Evolutionary conservation across 2,888 invertebrate species (phyloP).

Genomic region (Amaurobius ferox): DNA sequence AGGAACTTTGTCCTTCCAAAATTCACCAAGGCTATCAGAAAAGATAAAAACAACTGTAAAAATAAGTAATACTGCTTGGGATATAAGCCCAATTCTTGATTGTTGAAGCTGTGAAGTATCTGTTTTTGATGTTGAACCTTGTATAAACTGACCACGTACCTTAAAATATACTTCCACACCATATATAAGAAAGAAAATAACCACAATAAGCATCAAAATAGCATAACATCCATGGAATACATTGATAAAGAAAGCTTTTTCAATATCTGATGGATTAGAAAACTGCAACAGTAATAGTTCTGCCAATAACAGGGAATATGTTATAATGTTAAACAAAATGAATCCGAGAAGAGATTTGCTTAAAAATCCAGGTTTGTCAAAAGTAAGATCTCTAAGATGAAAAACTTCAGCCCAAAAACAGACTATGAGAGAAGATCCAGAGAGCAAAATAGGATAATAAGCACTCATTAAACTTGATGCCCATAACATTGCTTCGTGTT

Average conservation of each 20-base stretch:
- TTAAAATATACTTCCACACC: slow-evolving; percentile 96
- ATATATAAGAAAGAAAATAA: slow-evolving; percentile 94
- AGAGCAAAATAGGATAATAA: slow-evolving; percentile 92
- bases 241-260: slow-evolving; percentile 84
- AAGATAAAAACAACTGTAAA: slow-evolving; percentile 92
- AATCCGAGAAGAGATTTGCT: slow-evolving; percentile 94
- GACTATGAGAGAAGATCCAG: slow-evolving; percentile 91
- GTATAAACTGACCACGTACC: slow-evolving; percentile 80
- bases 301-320: slow-evolving; percentile 89
- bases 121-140: slow-evolving; percentile 75
- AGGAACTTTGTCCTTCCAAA: slow-evolving; percentile 95
- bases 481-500: slow-evolving; percentile 83
- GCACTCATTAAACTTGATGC: slow-evolving; percentile 90
- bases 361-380: slow-evolving; percentile 92
- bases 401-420: slow-evolving; percentile 98
- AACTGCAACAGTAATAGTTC: slow-evolving; percentile 78
- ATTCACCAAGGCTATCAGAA: slow-evolving; percentile 92
- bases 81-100: slow-evolving; percentile 90
- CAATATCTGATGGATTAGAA: slow-evolving; percentile 69
- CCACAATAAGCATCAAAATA: slow-evolving; percentile 91
- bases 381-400: slow-evolving; percentile 90
- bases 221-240: slow-evolving; percentile 95
- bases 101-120: slow-evolving; percentile 93
- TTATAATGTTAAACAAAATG: slow-evolving; percentile 91
- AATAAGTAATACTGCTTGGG: slow-evolving; percentile 93